phyloP scores from a whole-genome alignment of 2,113 vertebrate genomes.

The Pygoscelis adeliae region DNA sequence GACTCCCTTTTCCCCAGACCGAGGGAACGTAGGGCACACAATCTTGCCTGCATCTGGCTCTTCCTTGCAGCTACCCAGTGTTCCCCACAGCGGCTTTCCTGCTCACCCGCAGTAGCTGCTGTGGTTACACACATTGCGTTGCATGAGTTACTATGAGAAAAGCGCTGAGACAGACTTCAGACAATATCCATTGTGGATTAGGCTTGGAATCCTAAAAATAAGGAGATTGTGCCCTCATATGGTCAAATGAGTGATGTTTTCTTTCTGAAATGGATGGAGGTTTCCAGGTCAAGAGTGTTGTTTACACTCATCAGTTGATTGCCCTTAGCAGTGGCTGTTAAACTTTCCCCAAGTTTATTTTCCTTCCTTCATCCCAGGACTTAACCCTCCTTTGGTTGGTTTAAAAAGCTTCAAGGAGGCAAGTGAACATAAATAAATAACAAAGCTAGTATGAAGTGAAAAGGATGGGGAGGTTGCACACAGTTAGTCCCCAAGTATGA shows the following conservation, averaged over 20 bases:
- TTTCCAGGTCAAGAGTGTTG: constrained; percentile 16
- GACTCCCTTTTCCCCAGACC: background rate
- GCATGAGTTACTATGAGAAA: background rate
- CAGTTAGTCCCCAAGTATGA: background rate
- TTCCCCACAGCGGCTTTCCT: background rate
- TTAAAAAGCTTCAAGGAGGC: background rate
- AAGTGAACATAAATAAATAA: background rate
- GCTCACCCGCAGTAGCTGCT: background rate
- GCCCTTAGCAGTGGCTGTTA: background rate
- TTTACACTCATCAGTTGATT: background rate
- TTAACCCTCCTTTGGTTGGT: background rate
- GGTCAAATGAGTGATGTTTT: constrained; percentile 13
- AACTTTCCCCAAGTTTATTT: constrained; percentile 1
- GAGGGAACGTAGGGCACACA: fast-evolving
- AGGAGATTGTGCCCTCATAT: constrained; percentile 53
- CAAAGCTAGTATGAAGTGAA: background rate
- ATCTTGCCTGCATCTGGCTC: background rate
- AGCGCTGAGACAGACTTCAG: background rate
- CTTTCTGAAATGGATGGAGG: background rate
- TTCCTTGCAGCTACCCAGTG: background rate
- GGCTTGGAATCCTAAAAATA: background rate
- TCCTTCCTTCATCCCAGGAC: background rate
- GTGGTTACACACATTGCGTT: background rate
- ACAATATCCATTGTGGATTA: background rate
- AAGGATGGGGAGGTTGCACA: background rate